Evolutionary conservation across 2,888 invertebrate species (phyloP).

Genomic region (Limnephilus rhombicus): DNA sequence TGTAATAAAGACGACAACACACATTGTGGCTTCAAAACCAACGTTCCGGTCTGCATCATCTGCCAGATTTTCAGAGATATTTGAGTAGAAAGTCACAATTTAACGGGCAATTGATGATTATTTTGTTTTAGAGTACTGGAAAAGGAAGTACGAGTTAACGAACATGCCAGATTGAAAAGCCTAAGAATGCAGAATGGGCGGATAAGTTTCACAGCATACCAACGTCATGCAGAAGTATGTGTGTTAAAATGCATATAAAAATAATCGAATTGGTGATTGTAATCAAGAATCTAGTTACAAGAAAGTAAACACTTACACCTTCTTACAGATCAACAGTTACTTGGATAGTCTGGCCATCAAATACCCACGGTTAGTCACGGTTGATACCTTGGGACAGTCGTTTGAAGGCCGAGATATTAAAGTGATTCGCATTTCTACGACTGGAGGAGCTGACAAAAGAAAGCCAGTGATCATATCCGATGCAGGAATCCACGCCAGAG

Average conservation of each 20-base stretch:
- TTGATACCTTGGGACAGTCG: slow-evolving; percentile 77
- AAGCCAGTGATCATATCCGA: slow-evolving; percentile 81
- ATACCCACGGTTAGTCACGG: slow-evolving; percentile 74
- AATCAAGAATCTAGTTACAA: neutral
- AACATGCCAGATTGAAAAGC: slow-evolving; percentile 67
- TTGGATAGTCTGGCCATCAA: slow-evolving; percentile 72
- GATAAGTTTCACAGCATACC: slow-evolving; percentile 72
- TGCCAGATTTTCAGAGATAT: no score
- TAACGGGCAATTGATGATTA: neutral
- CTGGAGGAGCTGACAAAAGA: slow-evolving; percentile 71
- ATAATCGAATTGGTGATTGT: neutral
- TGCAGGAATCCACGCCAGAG: slow-evolving; percentile 81
- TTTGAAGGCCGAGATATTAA: slow-evolving; percentile 78
- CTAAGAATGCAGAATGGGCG: slow-evolving; percentile 58
- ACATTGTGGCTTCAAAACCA: no score
- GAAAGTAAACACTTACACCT: neutral
- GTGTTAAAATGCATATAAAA: neutral
- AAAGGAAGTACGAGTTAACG: slow-evolving; percentile 70
- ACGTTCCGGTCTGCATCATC: no score
- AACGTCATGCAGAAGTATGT: slow-evolving; percentile 71
- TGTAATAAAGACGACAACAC: no score
- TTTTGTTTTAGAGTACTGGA: slow-evolving; percentile 69
- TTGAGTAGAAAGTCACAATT: neutral
- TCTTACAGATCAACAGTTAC: slow-evolving; percentile 76
- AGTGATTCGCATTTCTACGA: slow-evolving; percentile 79